phyloP scores from a whole-genome alignment of 2,797 vertebrate genomes.

The Morus bassanus region DNA sequence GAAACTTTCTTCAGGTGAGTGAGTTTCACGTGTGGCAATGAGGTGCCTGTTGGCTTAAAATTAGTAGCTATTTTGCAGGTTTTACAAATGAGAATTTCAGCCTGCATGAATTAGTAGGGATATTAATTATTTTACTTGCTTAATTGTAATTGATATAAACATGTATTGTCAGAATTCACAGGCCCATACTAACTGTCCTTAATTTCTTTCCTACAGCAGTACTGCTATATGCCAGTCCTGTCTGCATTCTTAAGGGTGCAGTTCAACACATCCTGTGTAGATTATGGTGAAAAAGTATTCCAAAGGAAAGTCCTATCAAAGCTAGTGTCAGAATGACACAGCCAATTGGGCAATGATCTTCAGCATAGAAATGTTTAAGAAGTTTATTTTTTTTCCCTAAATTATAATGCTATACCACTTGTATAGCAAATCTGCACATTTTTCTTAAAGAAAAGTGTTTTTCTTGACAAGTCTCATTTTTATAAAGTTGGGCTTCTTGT shows the following conservation, averaged over 20 bases:
- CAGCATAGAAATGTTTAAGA: conserved; percentile 80
- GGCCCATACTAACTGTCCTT: conserved; percentile 99
- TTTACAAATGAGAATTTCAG: conserved; percentile 77
- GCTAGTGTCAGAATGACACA: conserved; percentile 85
- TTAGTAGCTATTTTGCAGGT: conserved; percentile 77
- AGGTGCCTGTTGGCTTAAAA: conserved; percentile 76
- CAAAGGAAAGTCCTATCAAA: conserved; percentile 89
- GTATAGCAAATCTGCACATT: conserved; percentile 73
- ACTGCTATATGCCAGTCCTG: conserved; percentile 99
- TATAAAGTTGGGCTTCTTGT: conserved; percentile 78
- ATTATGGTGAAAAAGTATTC: conserved; percentile 96
- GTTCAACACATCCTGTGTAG: conserved; percentile 99
- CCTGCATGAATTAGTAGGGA: conserved; percentile 83
- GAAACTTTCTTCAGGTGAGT: conserved; percentile 77
- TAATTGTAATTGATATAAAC: conserved; percentile 88
- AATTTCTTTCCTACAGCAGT: conserved; percentile 99
- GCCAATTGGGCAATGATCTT: conserved; percentile 83
- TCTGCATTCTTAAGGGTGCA: conserved; percentile 99
- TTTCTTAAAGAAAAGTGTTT: conserved; percentile 69
- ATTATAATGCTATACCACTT: conserved; percentile 70
- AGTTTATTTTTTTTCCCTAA: conserved; percentile 69
- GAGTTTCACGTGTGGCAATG: conserved; percentile 70
- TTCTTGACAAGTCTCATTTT: conserved; percentile 68
- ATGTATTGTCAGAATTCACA: conserved; percentile 98
- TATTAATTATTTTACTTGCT: conserved; percentile 84